Conservation (phyloP, 2,113 vertebrate species). For the Brienomyrus brachyistius region DNA sequence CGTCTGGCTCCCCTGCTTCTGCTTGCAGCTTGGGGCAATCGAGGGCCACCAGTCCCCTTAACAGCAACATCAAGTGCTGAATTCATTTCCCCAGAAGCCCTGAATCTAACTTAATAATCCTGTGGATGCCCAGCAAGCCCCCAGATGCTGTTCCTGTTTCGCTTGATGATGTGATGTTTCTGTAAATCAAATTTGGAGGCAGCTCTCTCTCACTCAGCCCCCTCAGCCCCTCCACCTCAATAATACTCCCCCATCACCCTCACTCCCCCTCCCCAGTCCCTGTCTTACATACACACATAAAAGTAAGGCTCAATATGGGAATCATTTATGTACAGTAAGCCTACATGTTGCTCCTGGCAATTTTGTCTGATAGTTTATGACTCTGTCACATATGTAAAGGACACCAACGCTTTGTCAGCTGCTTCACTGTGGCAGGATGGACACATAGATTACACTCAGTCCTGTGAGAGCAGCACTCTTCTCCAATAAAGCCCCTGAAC, state of each 20-base stretch:
- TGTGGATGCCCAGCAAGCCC: constrained; percentile 56
- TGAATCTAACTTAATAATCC: constrained; percentile 55
- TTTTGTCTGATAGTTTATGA: not conserved
- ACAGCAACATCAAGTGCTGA: constrained; percentile 47
- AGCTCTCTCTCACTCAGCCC: constrained; percentile 10
- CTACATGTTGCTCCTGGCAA: not conserved
- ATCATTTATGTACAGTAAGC: not conserved
- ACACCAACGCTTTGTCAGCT: not conserved
- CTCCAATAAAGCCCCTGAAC: not conserved
- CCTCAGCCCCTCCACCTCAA: constrained; percentile 15
- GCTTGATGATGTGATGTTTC: not conserved
- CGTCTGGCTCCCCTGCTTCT: not conserved
- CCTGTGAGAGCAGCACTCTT: not conserved
- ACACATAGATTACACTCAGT: too few relatives aligned
- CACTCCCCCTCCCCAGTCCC: not conserved
- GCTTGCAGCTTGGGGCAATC: not conserved
- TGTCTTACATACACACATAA: not conserved
- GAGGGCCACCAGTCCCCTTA: not conserved
- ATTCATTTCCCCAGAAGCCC: constrained; percentile 57
- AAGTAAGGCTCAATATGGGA: not conserved
- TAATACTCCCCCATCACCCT: not conserved
- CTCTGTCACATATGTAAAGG: not conserved
- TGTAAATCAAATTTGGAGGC: constrained; percentile 24
- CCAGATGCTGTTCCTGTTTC: constrained; percentile 47
- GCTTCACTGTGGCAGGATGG: not conserved